Evolutionary conservation across 2,797 vertebrate genomes (phyloP).

Genomic region (Artibeus lituratus): DNA sequence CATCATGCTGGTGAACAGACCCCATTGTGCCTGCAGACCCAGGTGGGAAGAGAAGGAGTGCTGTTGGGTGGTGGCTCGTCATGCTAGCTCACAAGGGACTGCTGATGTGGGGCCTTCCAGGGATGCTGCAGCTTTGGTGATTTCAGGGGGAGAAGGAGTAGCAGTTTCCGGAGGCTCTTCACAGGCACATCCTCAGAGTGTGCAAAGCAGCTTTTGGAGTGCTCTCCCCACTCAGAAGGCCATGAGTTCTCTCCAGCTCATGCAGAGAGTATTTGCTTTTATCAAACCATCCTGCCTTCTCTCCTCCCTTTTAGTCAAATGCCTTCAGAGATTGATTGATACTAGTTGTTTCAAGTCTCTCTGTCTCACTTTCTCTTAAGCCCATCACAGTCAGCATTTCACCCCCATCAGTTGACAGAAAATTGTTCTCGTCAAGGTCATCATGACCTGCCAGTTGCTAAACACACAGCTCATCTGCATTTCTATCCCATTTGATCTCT

Average conservation of each 20-base stretch:
- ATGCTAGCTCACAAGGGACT: too few species aligned
- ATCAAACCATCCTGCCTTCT: not conserved
- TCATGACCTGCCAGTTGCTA: not conserved
- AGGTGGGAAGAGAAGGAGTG: not conserved
- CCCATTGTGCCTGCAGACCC: not conserved
- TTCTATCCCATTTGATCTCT: not conserved
- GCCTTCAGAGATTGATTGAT: not conserved
- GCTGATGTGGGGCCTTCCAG: not conserved
- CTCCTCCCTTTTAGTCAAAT: not conserved
- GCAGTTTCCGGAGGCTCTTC: not conserved
- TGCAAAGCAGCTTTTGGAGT: not conserved
- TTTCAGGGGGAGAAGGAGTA: not conserved
- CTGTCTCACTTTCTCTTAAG: conserved; percentile 20
- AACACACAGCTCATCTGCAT: not conserved
- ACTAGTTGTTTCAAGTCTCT: not conserved
- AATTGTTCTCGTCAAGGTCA: conserved; percentile 43
- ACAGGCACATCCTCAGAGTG: too few species aligned
- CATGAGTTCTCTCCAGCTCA: not conserved
- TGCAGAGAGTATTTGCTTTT: not conserved
- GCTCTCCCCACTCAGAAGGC: not conserved
- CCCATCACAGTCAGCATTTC: not conserved
- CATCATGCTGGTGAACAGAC: not conserved
- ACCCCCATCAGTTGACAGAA: not conserved
- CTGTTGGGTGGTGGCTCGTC: not conserved
- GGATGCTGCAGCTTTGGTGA: not conserved